Evolutionary conservation across 2,888 invertebrate species (phyloP).

Genomic region (Macropis europaea): DNA sequence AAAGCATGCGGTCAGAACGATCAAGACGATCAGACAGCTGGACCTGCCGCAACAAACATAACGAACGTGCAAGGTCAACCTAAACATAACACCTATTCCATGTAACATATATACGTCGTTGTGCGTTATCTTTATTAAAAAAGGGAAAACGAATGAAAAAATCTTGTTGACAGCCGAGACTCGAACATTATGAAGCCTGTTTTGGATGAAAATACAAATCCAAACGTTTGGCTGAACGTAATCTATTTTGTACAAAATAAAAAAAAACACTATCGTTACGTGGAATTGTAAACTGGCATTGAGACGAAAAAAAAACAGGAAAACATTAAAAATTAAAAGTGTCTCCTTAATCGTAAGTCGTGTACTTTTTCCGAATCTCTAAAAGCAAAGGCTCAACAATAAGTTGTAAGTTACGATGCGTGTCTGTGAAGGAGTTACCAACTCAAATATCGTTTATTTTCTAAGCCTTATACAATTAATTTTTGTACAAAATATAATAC

Average conservation of each 20-base stretch:
- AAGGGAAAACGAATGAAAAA: slow-evolving; percentile 49
- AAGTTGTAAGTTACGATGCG: slow-evolving; percentile 13
- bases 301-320: background rate
- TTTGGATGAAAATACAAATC: slow-evolving; percentile 38
- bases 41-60: slow-evolving; percentile 72
- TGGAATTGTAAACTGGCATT: slow-evolving; percentile 1
- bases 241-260: slow-evolving; percentile 45
- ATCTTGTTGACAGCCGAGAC: slow-evolving; percentile 53
- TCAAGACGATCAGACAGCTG: slow-evolving; percentile 76
- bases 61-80: slow-evolving; percentile 76
- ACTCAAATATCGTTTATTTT: slow-evolving; percentile 25
- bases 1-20: slow-evolving; percentile 81
- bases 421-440: slow-evolving; percentile 13
- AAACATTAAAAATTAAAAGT: slow-evolving; percentile 1
- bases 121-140: slow-evolving; percentile 72
- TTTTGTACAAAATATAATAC: slow-evolving; percentile 33
- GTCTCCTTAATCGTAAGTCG: background rate
- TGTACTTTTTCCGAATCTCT: slow-evolving; percentile 7
- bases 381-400: background rate
- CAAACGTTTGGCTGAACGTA: slow-evolving; percentile 6
- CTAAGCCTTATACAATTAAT: slow-evolving; percentile 19
- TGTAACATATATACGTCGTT: slow-evolving; percentile 74
- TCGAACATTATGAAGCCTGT: slow-evolving; percentile 49
- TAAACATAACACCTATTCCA: slow-evolving; percentile 77
- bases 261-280: background rate